These are phyloP conservation scores for Fukomys damarensis DNA, from an alignment of 2,113 vertebrate species.

Conservation along the genomic window DNA sequence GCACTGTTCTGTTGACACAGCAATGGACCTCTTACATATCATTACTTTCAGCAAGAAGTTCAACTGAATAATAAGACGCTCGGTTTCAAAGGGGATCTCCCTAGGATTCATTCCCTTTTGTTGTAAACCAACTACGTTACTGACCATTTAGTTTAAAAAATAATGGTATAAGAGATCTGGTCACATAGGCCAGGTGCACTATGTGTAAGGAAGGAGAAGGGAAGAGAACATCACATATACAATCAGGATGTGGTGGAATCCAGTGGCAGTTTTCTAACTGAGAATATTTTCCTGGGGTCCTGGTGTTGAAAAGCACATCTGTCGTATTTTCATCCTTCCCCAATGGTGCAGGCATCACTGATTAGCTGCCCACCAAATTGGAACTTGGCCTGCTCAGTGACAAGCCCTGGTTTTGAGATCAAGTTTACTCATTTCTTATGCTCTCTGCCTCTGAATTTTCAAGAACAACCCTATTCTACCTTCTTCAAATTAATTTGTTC, in stretches of 20 bases:
- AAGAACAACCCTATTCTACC: not conserved
- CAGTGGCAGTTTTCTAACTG: not conserved
- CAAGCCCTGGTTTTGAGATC: not conserved
- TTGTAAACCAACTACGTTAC: not conserved
- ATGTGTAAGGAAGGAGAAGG: not conserved
- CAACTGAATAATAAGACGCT: not conserved
- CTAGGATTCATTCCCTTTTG: not conserved
- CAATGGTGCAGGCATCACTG: not conserved
- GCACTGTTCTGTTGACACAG: not conserved
- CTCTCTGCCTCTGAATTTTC: not conserved
- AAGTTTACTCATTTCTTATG: not conserved
- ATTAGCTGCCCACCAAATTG: not conserved
- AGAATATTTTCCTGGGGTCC: not conserved
- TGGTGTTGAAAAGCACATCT: no score
- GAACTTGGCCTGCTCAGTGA: not conserved
- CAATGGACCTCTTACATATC: not conserved
- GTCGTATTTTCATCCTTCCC: not conserved
- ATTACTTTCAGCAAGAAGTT: not conserved
- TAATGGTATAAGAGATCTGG: not conserved
- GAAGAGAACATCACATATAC: not conserved
- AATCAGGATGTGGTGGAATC: not conserved
- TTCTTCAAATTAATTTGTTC: not conserved
- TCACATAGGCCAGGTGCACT: not conserved
- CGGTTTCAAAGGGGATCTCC: not conserved
- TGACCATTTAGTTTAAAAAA: slow-evolving; percentile 1